Percentiles rank a stretch among this genome's conserved stretches.
Evolutionary conservation across 2,797 vertebrate genomes (phyloP).

Genomic region (Hybognathus amarus): DNA sequence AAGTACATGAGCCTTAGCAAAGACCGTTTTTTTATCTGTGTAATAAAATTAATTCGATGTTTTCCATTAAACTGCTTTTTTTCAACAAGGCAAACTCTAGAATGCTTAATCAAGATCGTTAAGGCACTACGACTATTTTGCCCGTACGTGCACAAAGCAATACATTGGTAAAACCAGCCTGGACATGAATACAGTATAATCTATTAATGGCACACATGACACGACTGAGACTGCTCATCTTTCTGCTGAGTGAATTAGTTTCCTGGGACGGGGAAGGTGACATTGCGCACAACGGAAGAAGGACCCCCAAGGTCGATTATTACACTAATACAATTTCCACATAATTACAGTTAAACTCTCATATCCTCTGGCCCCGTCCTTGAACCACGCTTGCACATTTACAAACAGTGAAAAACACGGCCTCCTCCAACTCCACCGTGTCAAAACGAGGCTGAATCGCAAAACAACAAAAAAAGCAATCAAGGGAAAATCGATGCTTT

Average conservation of each 20-base stretch:
- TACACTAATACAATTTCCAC: conserved; percentile 53
- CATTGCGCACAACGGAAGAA: conserved; percentile 34
- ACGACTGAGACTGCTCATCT: conserved; percentile 27
- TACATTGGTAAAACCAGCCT: neutral
- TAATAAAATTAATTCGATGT: neutral
- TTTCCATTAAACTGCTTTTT: conserved; percentile 9
- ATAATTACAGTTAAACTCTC: conserved; percentile 45
- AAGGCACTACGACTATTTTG: conserved; percentile 9
- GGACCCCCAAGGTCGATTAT: conserved; percentile 53
- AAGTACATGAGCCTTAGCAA: neutral
- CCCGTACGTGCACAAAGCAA: neutral
- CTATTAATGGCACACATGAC: conserved; percentile 8
- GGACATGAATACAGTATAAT: conserved; percentile 32
- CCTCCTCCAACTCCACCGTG: neutral
- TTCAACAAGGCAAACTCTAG: conserved; percentile 4
- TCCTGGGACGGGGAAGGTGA: conserved; percentile 35
- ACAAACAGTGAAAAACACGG: conserved; percentile 15
- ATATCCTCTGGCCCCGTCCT: conserved; percentile 36
- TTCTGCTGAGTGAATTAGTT: conserved; percentile 40
- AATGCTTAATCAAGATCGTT: conserved; percentile 6
- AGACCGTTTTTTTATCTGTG: neutral
- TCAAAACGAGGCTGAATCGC: conserved; percentile 23
- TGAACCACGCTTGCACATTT: conserved; percentile 29
- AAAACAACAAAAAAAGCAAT: conserved; percentile 48
- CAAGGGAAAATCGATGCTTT: conserved; percentile 51